phyloP scores from a whole-genome alignment of 2,797 vertebrate genomes.

The Hipposideros larvatus region DNA sequence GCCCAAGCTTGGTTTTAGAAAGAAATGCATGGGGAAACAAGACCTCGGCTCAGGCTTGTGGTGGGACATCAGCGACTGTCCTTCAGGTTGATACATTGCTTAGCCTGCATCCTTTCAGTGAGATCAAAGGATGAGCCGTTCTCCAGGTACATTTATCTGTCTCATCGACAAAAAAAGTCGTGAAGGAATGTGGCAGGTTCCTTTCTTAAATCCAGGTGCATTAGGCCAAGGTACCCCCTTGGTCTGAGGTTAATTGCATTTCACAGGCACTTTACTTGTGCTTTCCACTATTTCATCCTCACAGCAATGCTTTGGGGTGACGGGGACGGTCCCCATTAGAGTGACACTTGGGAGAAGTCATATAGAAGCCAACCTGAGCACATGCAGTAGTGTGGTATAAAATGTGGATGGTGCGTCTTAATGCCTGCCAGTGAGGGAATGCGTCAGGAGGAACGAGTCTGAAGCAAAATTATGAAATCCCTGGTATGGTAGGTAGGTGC shows the following conservation, averaged over 20 bases:
- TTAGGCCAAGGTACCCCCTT: too few species aligned
- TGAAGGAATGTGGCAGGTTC: not conserved
- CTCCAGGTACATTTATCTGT: not conserved
- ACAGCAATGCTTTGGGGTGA: too few species aligned
- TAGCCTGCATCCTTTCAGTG: not conserved
- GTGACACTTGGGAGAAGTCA: not conserved
- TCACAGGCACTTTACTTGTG: not conserved
- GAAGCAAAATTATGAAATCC: not conserved
- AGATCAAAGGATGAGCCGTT: not conserved
- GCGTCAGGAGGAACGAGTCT: not conserved
- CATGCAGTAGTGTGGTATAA: not conserved
- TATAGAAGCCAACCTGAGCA: not conserved
- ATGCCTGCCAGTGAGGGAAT: not conserved
- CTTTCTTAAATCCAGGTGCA: not conserved
- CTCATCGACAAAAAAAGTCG: too few species aligned
- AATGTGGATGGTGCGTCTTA: not conserved
- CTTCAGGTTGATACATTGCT: not conserved
- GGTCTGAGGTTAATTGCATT: not conserved
- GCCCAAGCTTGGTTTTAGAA: not conserved
- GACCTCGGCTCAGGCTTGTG: not conserved
- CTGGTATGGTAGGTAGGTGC: not conserved
- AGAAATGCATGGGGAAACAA: not conserved
- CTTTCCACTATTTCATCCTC: not conserved
- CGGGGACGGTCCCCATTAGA: not conserved
- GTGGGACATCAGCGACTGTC: fast-evolving